Percentiles rank a stretch among this genome's conserved stretches.
Evolutionary conservation across 2,797 vertebrate species (phyloP).

Genomic region (Karalla daura): DNA sequence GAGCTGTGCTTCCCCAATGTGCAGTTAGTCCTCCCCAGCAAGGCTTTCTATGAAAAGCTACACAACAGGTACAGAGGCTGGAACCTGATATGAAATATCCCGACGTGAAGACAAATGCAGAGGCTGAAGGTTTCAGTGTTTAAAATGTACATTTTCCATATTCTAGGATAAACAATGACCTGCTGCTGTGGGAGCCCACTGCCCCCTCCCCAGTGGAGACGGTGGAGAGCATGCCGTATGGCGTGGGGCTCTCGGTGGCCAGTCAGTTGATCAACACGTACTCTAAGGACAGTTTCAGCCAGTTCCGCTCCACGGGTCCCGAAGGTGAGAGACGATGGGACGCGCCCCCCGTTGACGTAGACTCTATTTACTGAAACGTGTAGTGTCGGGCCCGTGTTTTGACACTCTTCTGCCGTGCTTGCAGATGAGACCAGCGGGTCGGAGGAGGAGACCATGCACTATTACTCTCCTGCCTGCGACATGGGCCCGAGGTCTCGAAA

Average conservation of each 20-base stretch:
- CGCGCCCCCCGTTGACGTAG: too few relatives aligned
- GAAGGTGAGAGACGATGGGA: slow-evolving; percentile 86
- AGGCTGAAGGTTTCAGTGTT: background rate
- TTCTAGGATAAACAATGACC: slow-evolving; percentile 95
- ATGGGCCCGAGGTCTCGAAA: slow-evolving; percentile 88
- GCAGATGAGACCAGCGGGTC: slow-evolving; percentile 97
- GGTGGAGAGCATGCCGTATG: slow-evolving; percentile 94
- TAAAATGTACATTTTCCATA: slow-evolving; percentile 16
- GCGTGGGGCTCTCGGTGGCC: slow-evolving; percentile 95
- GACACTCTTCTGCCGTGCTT: slow-evolving; percentile 24
- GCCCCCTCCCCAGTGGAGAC: slow-evolving; percentile 98
- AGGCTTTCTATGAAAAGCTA: slow-evolving; percentile 95
- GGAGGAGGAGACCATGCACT: slow-evolving; percentile 93
- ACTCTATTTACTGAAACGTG: too few relatives aligned
- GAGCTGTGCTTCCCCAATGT: slow-evolving; percentile 93
- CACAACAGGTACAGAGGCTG: slow-evolving; percentile 89
- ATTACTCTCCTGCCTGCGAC: slow-evolving; percentile 88
- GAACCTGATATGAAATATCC: background rate
- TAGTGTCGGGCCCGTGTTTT: too few relatives aligned
- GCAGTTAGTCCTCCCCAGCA: slow-evolving; percentile 90
- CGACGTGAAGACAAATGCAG: background rate
- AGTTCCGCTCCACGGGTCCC: slow-evolving; percentile 90
- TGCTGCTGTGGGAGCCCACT: slow-evolving; percentile 97
- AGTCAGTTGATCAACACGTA: slow-evolving; percentile 98
- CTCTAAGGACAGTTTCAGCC: slow-evolving; percentile 94